Evolutionary conservation across 2,888 invertebrate genomes (phyloP), one percentile per base, ranked within the genome.

Genomic region (Pemphredon lugubris): DNA sequence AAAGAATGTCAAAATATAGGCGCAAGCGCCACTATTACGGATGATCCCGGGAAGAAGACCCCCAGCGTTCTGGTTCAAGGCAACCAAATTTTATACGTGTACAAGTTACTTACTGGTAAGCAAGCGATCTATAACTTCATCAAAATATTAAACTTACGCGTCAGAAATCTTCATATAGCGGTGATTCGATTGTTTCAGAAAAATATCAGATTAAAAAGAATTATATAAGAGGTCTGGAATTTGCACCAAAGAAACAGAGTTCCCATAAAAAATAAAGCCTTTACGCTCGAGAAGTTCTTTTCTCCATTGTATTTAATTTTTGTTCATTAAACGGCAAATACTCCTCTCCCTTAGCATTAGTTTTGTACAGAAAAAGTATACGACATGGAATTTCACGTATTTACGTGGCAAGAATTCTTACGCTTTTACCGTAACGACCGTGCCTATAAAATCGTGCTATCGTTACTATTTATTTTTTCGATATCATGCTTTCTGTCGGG

Each of bases 51-150:
- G 57, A 94, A 95, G 84, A 93, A 93, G 82, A 91, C 90, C 44
- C 94, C 94, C 81, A 95, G 96, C 89, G 93, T 98, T 30, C 92
- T 96, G 88, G 93, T 98, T 69, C 98, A 98, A 91, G 98, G 98
- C 6, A 97, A 97, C 90, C 97, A 97, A 92, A 93, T 97, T 64
- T 84, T 91, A 65, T 92, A 91, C 83, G 90, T 93, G 3, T 90
- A 90, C 55, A 91, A 92, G 82, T 85, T 93, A 53, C 87, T 93
- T 7, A 88, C 90, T 68, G 92, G 92, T 92, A 82, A 81, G 66
- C 63, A 13, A n/a, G 4, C 7, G 4, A 20, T 2, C n/a, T n/a
- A n/a, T n/a, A n/a, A n/a, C n/a, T n/a, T n/a, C n/a, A n/a, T n/a
- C n/a, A n/a, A n/a, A n/a, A n/a, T n/a, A n/a, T n/a, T n/a, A n/a